phyloP scores from a whole-genome alignment of 1,140 invertebrate genomes.

The Reticulitermes speratus region DNA sequence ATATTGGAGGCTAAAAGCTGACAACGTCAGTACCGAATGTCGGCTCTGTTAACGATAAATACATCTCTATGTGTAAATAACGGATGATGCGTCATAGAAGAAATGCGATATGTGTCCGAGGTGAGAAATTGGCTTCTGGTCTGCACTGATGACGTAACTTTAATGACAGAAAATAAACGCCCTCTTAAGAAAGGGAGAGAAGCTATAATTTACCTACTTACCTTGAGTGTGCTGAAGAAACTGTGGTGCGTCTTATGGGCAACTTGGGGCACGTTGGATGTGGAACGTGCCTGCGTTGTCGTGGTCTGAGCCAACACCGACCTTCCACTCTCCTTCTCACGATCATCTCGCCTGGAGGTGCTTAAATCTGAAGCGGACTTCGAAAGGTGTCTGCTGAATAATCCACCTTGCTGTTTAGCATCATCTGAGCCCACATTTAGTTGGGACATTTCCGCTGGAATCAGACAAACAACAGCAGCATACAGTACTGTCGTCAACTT shows the following conservation, averaged over 20 bases:
- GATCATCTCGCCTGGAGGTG: conserved; percentile 32
- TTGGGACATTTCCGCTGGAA: conserved; percentile 34
- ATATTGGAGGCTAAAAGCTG: no score
- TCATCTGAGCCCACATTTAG: conserved; percentile 33
- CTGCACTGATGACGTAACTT: no score
- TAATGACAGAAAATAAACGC: no score
- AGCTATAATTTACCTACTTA: conserved; percentile 33
- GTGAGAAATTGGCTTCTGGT: no score
- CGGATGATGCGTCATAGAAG: no score
- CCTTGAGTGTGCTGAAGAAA: conserved; percentile 66
- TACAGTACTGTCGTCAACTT: not conserved
- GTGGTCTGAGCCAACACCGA: not conserved
- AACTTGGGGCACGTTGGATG: conserved; percentile 42
- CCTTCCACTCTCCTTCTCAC: not conserved
- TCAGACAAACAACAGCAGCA: conserved; percentile 10
- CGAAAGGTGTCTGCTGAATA: conserved; percentile 46
- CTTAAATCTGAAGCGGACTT: conserved; percentile 50
- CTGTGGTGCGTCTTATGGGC: conserved; percentile 65
- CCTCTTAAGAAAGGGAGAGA: no score
- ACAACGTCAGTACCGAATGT: no score
- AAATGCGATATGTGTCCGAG: no score
- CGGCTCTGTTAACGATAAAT: no score
- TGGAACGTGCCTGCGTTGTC: conserved; percentile 47
- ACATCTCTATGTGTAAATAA: no score
- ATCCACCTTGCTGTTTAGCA: not conserved